Evolutionary conservation across 2,113 vertebrate species (phyloP).

Genomic region (Accipiter cooperii): DNA sequence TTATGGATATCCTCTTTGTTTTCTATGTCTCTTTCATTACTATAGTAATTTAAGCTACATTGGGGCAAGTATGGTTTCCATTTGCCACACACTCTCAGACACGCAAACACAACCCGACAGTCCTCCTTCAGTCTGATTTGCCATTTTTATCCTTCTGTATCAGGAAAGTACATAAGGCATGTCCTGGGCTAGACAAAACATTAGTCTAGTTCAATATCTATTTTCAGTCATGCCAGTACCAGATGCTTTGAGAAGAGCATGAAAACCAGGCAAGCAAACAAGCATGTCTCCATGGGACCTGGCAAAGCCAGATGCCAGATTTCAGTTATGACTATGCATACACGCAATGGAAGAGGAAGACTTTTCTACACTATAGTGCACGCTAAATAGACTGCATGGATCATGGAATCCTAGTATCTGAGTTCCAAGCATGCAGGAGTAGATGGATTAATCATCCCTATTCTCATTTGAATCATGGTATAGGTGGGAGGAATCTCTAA

Average conservation of each 20-base stretch:
- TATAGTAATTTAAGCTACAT: neutral
- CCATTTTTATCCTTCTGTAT: neutral
- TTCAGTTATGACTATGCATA: neutral
- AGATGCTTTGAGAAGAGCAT: neutral
- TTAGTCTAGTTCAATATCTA: neutral
- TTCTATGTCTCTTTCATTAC: neutral
- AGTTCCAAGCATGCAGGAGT: neutral
- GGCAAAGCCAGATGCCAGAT: neutral
- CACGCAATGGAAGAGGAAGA: neutral
- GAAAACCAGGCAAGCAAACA: neutral
- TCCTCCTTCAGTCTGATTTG: neutral
- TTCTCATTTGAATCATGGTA: conserved; percentile 7
- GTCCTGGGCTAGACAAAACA: neutral
- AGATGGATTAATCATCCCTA: conserved; percentile 19
- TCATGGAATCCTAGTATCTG: neutral
- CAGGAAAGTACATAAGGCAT: neutral
- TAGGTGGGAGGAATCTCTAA: conserved; percentile 24
- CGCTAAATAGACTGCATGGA: neutral
- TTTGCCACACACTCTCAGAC: neutral
- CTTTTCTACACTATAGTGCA: neutral
- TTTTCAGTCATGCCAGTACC: neutral
- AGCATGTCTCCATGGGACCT: neutral
- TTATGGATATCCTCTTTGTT: neutral
- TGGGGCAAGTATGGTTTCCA: neutral
- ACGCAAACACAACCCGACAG: neutral